These are phyloP conservation scores for Nomada hirtipes DNA, from an alignment of 2,888 invertebrate genomes.

Conservation along the genomic window DNA sequence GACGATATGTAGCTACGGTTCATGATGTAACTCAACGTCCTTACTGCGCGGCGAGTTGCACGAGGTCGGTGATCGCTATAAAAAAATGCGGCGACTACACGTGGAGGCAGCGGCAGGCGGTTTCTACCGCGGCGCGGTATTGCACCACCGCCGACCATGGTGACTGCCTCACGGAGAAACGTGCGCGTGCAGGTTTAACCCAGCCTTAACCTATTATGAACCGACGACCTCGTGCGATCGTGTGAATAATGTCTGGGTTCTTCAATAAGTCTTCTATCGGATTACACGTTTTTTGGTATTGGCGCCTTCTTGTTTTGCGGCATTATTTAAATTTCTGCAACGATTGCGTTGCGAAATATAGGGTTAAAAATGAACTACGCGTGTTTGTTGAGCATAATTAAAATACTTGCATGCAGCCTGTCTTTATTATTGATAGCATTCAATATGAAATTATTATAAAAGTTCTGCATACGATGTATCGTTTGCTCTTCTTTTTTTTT, in stretches of 20 bases:
- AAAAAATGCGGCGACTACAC: conserved; percentile 84
- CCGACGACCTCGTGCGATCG: conserved; percentile 42
- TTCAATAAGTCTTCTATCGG: conserved; percentile 22
- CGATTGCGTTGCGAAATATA: no score
- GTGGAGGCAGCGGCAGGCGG: conserved; percentile 82
- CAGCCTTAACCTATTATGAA: conserved; percentile 62
- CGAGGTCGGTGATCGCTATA: conserved; percentile 88
- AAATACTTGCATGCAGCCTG: neutral
- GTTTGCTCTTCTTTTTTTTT: neutral
- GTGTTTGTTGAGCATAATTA: no score
- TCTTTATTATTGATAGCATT: neutral
- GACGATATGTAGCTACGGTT: conserved; percentile 13
- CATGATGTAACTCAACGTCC: conserved; percentile 83
- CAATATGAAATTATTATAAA: neutral
- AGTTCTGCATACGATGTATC: neutral
- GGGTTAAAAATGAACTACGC: no score
- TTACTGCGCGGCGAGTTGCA: conserved; percentile 87
- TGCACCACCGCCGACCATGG: conserved; percentile 72
- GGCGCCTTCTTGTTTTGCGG: neutral
- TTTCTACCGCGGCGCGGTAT: conserved; percentile 72
- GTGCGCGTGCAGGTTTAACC: conserved; percentile 76
- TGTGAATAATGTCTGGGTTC: conserved; percentile 29
- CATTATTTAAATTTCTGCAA: neutral
- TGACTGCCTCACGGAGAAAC: conserved; percentile 75
- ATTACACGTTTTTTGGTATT: neutral